Evolutionary conservation across 2,888 invertebrate genomes (phyloP), one percentile per base, ranked within the genome.

Genomic region (Acheta domesticus): DNA sequence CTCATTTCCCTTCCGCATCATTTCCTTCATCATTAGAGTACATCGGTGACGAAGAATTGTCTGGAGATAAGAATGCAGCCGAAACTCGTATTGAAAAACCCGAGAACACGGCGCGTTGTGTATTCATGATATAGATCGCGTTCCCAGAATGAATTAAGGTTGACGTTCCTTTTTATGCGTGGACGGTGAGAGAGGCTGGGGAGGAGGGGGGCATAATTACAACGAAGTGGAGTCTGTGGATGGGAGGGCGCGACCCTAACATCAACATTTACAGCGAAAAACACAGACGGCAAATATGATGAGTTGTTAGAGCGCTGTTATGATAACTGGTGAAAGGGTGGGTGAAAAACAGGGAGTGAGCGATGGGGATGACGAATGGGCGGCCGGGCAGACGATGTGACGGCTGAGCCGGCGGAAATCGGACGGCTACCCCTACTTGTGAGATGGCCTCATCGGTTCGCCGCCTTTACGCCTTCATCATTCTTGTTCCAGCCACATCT

Each of bases 301-400:
- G 62, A 62, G 62, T 62, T 62, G 62, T 62, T 62, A 14, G 62
- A 62, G 16, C 62, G 62, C 62, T 62, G 62, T 62, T 62, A 62
- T 62, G 62, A 62, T 62, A 62, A 62, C 62, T n/a, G 62, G 62
- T 8, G n/a, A 62, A 62, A 62, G n/a, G 62, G 16, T 62, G 62
- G n/a, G 62, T 36, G 36, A 36, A 36, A 5, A 36, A 36, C 36
- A 36, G 36, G 36, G 36, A 36, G 36, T 36, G 36, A 36, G 62
- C 8, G 16, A n/a, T 62, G 62, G 62, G 16, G 14, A 62, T 16
- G 62, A 62, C 62, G 62, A 62, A 62, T 62, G 14, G 14, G 8
- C 36, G 36, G 36, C 8, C 36, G 36, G 36, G 36, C 36, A 36
- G 36, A 36, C 36, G 36, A 36, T 36, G 5, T 36, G 36, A 36